These are phyloP conservation scores for Apis dorsata DNA, from an alignment of 1,140 invertebrate species.

Conservation along the genomic window DNA sequence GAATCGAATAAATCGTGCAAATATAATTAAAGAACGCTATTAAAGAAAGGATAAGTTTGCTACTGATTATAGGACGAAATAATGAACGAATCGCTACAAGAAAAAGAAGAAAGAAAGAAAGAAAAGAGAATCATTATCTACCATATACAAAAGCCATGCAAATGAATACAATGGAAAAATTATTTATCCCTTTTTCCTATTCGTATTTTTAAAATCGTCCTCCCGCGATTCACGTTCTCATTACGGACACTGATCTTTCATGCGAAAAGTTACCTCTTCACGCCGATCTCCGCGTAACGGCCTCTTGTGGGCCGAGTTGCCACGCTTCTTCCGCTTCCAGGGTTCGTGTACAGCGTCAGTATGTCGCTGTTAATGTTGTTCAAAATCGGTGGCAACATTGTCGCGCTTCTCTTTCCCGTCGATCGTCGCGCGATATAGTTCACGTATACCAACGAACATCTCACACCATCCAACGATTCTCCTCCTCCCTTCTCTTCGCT, in stretches of 20 bases:
- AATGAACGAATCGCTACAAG: background rate
- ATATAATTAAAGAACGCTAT: too few species aligned
- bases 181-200: background rate
- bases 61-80: too few species aligned
- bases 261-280: conserved; percentile 71
- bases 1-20: too few species aligned
- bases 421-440: conserved; percentile 41
- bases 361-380: conserved; percentile 76
- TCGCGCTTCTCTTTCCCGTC: conserved; percentile 50
- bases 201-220: too few species aligned
- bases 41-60: too few species aligned
- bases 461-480: conserved; percentile 5
- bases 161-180: background rate
- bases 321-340: conserved; percentile 66
- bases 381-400: conserved; percentile 73
- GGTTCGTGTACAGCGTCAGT: conserved; percentile 75
- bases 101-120: background rate
- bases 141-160: background rate
- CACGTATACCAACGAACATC: conserved; percentile 26
- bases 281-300: conserved; percentile 76
- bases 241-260: conserved; percentile 4
- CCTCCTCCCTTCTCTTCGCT: too few species aligned
- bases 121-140: background rate
- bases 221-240: background rate
- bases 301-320: conserved; percentile 66